Evolutionary conservation across 2,113 vertebrate genomes (phyloP).

Genomic region (Crotalus horridus): DNA sequence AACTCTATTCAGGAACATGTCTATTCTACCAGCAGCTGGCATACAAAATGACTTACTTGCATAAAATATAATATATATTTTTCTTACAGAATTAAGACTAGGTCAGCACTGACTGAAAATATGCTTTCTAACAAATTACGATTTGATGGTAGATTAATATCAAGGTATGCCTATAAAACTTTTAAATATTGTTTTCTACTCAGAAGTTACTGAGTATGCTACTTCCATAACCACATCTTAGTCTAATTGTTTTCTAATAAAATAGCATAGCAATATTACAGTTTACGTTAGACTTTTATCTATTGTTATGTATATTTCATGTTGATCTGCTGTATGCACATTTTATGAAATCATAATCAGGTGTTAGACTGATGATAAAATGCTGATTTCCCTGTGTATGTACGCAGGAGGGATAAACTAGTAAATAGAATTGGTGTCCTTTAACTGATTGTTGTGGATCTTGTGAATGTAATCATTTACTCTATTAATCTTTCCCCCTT

Average conservation of each 20-base stretch:
- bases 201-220: background rate
- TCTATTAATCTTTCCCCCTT: background rate
- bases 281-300: background rate
- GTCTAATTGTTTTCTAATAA: background rate
- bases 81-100: conserved; percentile 76
- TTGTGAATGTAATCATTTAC: background rate
- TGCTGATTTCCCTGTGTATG: background rate
- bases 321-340: background rate
- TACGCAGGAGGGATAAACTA: too few relatives aligned
- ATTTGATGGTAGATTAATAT: conserved; percentile 79
- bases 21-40: conserved; percentile 12
- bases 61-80: conserved; percentile 24
- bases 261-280: background rate
- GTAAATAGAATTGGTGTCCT: background rate
- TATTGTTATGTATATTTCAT: background rate
- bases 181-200: background rate
- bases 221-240: background rate
- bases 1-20: conserved; percentile 9
- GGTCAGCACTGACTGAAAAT: conserved; percentile 77
- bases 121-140: conserved; percentile 75
- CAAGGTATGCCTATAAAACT: conserved; percentile 67
- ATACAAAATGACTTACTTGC: background rate
- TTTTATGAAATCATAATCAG: background rate
- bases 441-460: background rate
- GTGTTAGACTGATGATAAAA: background rate